phyloP scores from a whole-genome alignment of 1,140 invertebrate genomes.

The Drosophila grimshawi region DNA sequence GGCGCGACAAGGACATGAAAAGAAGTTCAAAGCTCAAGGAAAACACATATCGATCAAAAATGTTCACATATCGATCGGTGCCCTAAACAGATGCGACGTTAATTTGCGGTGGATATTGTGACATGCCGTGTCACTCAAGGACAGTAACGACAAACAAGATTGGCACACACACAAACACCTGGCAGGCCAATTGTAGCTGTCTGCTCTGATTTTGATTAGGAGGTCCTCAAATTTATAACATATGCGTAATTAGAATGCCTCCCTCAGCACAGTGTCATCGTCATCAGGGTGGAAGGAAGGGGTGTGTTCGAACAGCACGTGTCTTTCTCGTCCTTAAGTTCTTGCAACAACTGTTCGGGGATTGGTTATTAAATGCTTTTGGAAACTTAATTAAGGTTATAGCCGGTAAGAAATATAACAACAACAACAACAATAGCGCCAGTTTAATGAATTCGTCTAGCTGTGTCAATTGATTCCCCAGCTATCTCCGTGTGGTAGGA shows the following conservation, averaged over 20 bases:
- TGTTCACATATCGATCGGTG: constrained; percentile 63
- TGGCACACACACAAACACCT: constrained; percentile 43
- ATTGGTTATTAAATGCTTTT: constrained; percentile 73
- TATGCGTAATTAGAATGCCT: constrained; percentile 57
- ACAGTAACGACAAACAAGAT: constrained; percentile 46
- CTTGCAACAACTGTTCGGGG: constrained; percentile 20
- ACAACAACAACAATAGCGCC: constrained; percentile 17
- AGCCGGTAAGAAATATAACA: constrained; percentile 20
- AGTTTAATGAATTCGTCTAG: constrained; percentile 37
- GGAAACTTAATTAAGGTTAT: constrained; percentile 74
- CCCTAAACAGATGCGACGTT: constrained; percentile 65
- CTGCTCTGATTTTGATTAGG: constrained; percentile 12
- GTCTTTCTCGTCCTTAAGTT: constrained; percentile 62
- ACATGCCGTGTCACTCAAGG: constrained; percentile 66
- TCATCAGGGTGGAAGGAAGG: not conserved
- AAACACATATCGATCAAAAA: constrained; percentile 70
- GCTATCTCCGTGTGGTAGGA: not conserved
- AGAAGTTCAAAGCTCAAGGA: constrained; percentile 58
- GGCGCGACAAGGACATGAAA: constrained; percentile 61
- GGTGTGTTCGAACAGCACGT: constrained; percentile 40
- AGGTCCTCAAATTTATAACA: constrained; percentile 44
- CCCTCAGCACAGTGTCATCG: constrained; percentile 25
- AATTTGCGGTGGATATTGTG: constrained; percentile 62
- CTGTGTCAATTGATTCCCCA: constrained; percentile 44
- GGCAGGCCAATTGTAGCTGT: not conserved